These are phyloP conservation scores for Babyrousa celebensis DNA, from an alignment of 2,797 vertebrate genomes.

Conservation along the genomic window DNA sequence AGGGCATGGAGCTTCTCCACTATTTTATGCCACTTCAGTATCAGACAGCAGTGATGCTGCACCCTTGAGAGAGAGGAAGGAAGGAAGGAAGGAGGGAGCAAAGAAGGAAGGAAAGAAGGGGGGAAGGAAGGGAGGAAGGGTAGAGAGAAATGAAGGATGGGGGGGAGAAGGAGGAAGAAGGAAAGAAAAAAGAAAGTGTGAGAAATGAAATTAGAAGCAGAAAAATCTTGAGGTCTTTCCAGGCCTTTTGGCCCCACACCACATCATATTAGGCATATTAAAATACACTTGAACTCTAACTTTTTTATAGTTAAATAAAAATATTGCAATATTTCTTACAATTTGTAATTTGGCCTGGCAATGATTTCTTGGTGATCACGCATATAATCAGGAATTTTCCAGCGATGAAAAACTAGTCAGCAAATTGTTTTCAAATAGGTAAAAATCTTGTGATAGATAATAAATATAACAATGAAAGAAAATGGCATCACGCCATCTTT, in stretches of 20 bases:
- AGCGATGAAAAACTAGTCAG: slow-evolving; percentile 8
- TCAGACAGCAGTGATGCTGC: neutral
- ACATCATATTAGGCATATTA: neutral
- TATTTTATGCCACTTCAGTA: neutral
- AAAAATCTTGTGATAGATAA: neutral
- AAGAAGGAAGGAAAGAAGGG: too few species aligned
- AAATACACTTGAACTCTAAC: neutral
- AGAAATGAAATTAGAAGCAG: neutral
- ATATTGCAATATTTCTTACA: neutral
- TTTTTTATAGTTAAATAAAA: slow-evolving; percentile 3
- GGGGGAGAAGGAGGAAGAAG: too few species aligned
- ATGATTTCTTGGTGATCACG: slow-evolving; percentile 6
- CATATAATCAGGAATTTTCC: slow-evolving; percentile 20
- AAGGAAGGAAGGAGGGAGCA: neutral
- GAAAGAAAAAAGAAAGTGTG: neutral
- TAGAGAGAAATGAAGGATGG: neutral
- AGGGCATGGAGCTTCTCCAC: neutral
- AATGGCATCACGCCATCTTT: neutral
- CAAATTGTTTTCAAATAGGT: neutral
- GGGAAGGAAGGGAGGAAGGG: neutral
- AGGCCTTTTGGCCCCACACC: neutral
- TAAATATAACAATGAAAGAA: slow-evolving; percentile 32
- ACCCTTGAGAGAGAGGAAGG: neutral
- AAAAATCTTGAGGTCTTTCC: neutral
- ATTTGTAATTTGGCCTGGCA: slow-evolving; percentile 33